These are phyloP conservation scores for Doryteuthis pealeii DNA, from an alignment of 1,140 invertebrate genomes.

Conservation along the genomic window DNA sequence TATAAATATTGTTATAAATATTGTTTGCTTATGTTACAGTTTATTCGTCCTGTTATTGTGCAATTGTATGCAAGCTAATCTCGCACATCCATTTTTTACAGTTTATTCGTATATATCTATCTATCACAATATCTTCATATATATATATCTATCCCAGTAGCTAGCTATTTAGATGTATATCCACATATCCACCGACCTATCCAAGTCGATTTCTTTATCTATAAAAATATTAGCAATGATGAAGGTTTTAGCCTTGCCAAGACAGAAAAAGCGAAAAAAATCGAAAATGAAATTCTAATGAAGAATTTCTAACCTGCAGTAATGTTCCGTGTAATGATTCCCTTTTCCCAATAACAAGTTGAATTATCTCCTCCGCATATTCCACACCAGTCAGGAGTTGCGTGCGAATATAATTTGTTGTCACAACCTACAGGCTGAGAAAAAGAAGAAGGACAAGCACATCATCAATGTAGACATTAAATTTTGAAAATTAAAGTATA, in stretches of 20 bases:
- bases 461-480: too few relatives aligned
- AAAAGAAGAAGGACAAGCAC: background rate
- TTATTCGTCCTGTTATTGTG: too few relatives aligned
- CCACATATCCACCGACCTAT: background rate
- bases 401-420: background rate
- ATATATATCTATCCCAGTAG: background rate
- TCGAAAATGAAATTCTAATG: too few relatives aligned
- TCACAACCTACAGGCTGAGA: background rate
- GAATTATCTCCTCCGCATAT: background rate
- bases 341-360: background rate
- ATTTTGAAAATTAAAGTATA: too few relatives aligned
- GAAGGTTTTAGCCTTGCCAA: background rate
- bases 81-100: too few relatives aligned
- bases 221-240: too few relatives aligned
- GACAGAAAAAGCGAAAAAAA: too few relatives aligned
- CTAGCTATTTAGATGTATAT: background rate
- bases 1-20: too few relatives aligned
- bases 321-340: constrained; percentile 2
- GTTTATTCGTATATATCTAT: background rate
- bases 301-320: background rate
- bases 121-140: background rate
- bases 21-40: too few relatives aligned
- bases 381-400: background rate
- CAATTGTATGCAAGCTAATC: too few relatives aligned
- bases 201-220: too few relatives aligned